These are phyloP conservation scores for Sylvicapra grimmia DNA, from an alignment of 2,113 vertebrate genomes.

Conservation along the genomic window DNA sequence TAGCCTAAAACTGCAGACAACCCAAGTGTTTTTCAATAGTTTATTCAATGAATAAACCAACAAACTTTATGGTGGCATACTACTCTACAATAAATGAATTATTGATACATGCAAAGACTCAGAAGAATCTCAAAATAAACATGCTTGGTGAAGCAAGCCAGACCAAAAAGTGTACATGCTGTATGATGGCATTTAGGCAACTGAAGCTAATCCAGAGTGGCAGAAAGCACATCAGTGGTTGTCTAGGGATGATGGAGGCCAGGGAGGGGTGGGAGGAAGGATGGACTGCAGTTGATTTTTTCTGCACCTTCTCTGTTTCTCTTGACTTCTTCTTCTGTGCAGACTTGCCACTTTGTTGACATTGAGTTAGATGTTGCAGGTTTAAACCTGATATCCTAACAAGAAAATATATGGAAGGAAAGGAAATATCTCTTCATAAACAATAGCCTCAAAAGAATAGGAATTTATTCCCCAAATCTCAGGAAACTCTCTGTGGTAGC, in stretches of 20 bases:
- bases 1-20: not conserved
- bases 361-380: not conserved
- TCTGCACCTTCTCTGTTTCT: not conserved
- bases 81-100: not conserved
- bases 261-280: not conserved
- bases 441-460: not conserved
- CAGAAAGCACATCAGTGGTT: not conserved
- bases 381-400: not conserved
- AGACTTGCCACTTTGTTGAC: not conserved
- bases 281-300: not conserved
- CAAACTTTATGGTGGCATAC: not conserved
- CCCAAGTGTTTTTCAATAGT: not conserved
- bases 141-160: not conserved
- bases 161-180: not conserved
- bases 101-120: not conserved
- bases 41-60: not conserved
- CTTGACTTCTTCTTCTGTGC: not conserved
- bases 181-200: not conserved
- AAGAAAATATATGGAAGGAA: not conserved
- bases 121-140: not conserved
- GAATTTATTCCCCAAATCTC: not conserved
- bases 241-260: not conserved
- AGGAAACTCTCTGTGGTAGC: not conserved
- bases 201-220: not conserved
- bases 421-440: not conserved